Base-by-base conservation (phyloP, 2,888 invertebrate species). In the Drosophila borborema region DNA sequence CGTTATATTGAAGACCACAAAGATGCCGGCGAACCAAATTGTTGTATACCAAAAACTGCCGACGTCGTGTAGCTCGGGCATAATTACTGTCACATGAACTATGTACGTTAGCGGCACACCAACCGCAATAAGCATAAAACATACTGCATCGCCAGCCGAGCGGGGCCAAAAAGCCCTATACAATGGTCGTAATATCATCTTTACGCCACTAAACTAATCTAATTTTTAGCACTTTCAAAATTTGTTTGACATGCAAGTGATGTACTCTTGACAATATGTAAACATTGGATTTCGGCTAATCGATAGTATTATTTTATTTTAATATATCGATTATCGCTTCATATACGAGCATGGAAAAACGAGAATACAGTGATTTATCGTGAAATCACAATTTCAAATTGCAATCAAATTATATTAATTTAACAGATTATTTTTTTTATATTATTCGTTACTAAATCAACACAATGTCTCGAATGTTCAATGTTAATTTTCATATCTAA, bases 1-100 rank as follows among this genome's bases (percentile, higher is more conserved):
- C 56, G 96, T 94, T 36, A 98, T 94, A 91, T 98, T 98, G 48
- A 96, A 92, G 83, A 97, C 93, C 0, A 98, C 92, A 91, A 97
- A 97, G 45, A 95, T 94, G 48, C 96, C 96, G 77, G 94, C 93
- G 20, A 94, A 87, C 89, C 95, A 95, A 92, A 95, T 96, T 56
- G 95, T 92, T 46, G 93, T 94, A 93, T 94, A 95, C 85, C 91
- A 93, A 9, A 92, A 80, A 31, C 94, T 94, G 92, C 94, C 95
- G 77, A 93, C 91, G 79, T 93, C 93, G 90, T 95, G 95, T 55
- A 96, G 93, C 66, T 94, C 93, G 3, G 97, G 97, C 74, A 98
- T 90, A 5, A 98, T 96, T 40, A 97, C 91, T 90, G 95, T 96
- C 18, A 97, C 90, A 61, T 93, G 92, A 74, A 92, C 93, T 36